Evolutionary conservation across 2,797 vertebrate genomes (phyloP).

Genomic region (Artibeus jamaicensis): DNA sequence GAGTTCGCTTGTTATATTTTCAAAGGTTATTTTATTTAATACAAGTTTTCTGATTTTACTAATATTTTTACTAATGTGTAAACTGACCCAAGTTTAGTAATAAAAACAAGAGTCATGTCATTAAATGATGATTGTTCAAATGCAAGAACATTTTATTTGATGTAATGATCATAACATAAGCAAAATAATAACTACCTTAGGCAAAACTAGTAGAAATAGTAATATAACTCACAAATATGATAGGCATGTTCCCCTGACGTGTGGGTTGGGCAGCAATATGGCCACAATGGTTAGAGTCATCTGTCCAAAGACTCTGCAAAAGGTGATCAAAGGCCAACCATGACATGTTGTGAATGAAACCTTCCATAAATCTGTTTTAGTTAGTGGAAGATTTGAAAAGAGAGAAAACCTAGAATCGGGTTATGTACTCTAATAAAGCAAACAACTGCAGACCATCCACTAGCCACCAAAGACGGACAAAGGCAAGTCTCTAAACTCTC

Average conservation of each 20-base stretch:
- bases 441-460: neutral
- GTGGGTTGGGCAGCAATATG: neutral
- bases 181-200: neutral
- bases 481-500: neutral
- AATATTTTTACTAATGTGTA: neutral
- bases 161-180: constrained; percentile 20
- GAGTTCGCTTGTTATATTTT: neutral
- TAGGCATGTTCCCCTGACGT: neutral
- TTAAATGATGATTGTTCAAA: constrained; percentile 1
- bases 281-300: neutral
- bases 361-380: neutral
- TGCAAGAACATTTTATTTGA: constrained; percentile 51
- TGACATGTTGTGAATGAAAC: neutral
- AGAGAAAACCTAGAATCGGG: neutral
- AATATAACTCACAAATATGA: neutral
- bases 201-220: neutral
- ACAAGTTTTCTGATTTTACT: constrained; percentile 13
- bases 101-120: constrained; percentile 31
- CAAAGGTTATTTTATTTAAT: neutral
- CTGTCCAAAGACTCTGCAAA: neutral
- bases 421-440: neutral
- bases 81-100: neutral
- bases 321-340: neutral
- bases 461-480: neutral
- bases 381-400: neutral